A percentile compares a stretch with the other conserved stretches of the same genome.
These are phyloP conservation scores for Scomber japonicus DNA, from an alignment of 2,113 vertebrate genomes.

Conservation along the genomic window DNA sequence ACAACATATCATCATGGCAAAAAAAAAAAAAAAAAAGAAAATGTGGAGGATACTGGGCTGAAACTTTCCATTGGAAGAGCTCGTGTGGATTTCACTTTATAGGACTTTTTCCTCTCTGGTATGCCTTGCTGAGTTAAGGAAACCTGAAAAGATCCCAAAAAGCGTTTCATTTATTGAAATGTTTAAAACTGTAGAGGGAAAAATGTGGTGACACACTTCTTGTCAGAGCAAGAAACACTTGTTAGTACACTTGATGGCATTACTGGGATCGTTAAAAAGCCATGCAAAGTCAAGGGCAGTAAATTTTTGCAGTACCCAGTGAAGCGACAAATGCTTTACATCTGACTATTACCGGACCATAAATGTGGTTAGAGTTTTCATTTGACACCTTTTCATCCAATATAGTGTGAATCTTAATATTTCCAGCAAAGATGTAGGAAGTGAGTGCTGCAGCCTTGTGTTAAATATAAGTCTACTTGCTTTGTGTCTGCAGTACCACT, in stretches of 20 bases:
- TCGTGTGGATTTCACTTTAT: constrained; percentile 56
- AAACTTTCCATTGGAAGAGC: constrained; percentile 70
- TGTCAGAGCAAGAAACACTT: constrained; percentile 19
- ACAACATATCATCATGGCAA: constrained; percentile 74
- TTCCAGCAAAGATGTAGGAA: not conserved
- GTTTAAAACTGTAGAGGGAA: not conserved
- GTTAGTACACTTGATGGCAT: constrained; percentile 23
- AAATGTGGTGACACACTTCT: constrained; percentile 30
- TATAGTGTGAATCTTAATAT: not conserved
- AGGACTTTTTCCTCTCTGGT: constrained; percentile 30
- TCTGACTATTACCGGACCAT: not conserved
- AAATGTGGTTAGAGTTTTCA: constrained; percentile 31
- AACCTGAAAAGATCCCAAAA: constrained; percentile 45
- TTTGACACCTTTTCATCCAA: constrained; percentile 26
- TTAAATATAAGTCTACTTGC: not conserved
- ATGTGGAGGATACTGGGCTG: constrained; percentile 37
- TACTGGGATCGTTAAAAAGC: constrained; percentile 52
- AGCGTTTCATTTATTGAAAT: constrained; percentile 33
- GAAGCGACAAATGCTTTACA: constrained; percentile 18
- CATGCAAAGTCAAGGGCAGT: constrained; percentile 11
- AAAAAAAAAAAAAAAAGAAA: constrained; percentile 14
- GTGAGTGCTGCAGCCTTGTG: not conserved
- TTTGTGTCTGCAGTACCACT: constrained; percentile 12
- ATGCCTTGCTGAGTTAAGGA: constrained; percentile 29
- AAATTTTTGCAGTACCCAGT: constrained; percentile 34